Percentiles rank a stretch among this genome's conserved stretches.
Evolutionary conservation across 2,888 invertebrate species (phyloP).

Genomic region (Ditylenchus weischeri): DNA sequence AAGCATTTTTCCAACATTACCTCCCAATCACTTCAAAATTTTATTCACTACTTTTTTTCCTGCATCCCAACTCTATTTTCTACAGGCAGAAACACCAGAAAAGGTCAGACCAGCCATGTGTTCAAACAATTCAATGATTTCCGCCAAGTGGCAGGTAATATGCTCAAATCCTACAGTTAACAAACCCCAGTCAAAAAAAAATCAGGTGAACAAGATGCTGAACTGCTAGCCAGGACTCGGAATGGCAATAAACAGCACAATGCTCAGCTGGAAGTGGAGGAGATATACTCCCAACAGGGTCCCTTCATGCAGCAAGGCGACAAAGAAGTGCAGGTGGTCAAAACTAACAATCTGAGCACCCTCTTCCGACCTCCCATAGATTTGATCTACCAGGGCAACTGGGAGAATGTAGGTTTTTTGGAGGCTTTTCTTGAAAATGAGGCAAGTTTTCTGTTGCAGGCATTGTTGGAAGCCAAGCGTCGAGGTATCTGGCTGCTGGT

Average conservation of each 20-base stretch:
- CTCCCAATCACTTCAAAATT: too few relatives aligned
- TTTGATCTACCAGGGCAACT: slow-evolving; percentile 68
- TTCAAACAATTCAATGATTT: slow-evolving; percentile 31
- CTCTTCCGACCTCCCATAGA: slow-evolving; percentile 72
- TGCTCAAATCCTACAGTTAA: too few relatives aligned
- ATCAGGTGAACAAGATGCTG: background rate
- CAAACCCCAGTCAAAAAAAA: too few relatives aligned
- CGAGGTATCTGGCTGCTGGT: slow-evolving; percentile 70
- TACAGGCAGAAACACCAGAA: background rate
- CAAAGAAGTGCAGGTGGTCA: background rate
- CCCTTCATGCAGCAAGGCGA: background rate
- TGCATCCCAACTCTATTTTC: background rate
- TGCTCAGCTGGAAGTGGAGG: slow-evolving; percentile 1
- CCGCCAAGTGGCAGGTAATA: slow-evolving; percentile 9
- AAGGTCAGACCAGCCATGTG: slow-evolving; percentile 26
- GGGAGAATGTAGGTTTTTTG: slow-evolving; percentile 62
- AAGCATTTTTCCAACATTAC: too few relatives aligned
- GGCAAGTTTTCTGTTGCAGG: slow-evolving; percentile 56
- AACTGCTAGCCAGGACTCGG: background rate
- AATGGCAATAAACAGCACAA: slow-evolving; percentile 8
- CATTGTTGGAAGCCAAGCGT: slow-evolving; percentile 65
- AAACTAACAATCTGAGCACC: slow-evolving; percentile 66
- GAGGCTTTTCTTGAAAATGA: too few relatives aligned
- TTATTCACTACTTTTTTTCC: too few relatives aligned
- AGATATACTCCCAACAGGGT: too few relatives aligned